Conservation (phyloP, 2,113 vertebrate species). For the Todiramphus chloris region DNA sequence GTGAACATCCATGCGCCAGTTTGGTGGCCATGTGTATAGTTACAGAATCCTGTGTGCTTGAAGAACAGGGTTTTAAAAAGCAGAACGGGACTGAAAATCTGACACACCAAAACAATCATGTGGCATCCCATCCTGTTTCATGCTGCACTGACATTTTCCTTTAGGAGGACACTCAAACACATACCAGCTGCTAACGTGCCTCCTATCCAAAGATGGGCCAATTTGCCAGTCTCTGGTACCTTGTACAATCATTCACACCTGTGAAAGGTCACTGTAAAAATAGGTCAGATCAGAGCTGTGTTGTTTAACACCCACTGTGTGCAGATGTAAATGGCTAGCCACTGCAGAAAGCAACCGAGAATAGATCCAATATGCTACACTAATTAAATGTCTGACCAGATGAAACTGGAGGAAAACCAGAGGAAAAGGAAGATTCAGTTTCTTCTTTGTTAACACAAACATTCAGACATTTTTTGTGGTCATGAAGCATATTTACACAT, state of each 20-base stretch:
- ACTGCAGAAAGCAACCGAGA: background rate
- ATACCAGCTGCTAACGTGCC: background rate
- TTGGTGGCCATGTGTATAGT: background rate
- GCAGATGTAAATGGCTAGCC: background rate
- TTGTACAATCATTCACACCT: background rate
- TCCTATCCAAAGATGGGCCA: background rate
- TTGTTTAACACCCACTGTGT: background rate
- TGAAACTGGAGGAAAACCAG: background rate
- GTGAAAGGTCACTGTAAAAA: background rate
- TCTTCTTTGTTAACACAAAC: background rate
- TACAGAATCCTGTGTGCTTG: background rate
- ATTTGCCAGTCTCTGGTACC: background rate
- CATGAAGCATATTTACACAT: background rate
- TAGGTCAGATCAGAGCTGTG: background rate
- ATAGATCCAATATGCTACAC: background rate
- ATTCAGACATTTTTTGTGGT: background rate
- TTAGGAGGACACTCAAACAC: background rate
- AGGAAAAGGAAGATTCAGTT: fast-evolving
- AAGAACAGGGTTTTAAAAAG: background rate
- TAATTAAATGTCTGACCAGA: conserved; percentile 12
- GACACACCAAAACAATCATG: background rate
- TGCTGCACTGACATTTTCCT: background rate
- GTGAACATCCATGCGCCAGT: background rate
- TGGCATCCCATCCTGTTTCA: background rate
- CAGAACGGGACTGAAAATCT: background rate